Evolutionary conservation across 2,888 invertebrate species (phyloP), one percentile per base, ranked within the genome.

Genomic region (Pedicia rivosa): DNA sequence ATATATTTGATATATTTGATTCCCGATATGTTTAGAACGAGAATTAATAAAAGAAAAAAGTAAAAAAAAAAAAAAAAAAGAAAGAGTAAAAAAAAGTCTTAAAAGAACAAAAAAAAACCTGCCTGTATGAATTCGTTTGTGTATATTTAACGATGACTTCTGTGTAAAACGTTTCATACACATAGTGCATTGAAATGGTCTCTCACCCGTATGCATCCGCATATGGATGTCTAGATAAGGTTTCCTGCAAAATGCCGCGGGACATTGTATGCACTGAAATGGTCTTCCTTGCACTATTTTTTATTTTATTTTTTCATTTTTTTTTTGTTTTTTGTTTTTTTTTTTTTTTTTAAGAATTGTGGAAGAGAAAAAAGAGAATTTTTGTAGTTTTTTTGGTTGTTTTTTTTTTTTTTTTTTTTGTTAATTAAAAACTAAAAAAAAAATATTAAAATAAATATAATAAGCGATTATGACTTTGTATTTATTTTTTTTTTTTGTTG

Each of bases 131-230:
- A 78, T 78, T 55, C 80, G 65, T 64, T 78, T 80, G 64, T 81
- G 81, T 51, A 80, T 81, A 59, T 81, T 81, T 50, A 82, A 66
- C 50, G 80, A 80, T 48, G 79, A 79, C 60, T 81, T 80, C 64
- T 82, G 81, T 48, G 80, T 79, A 60, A 81, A 82, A 42, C 78
- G 68, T 56, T 81, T 82, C 51, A 76, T 67, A 56, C 50, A 50
- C 37, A 48, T 41, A 40, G 47, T 47, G 46, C 51, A 51, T 41
- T 50, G 47, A 42, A 50, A 50, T 30, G 49, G 50, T 40, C 47
- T 42, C 32, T 50, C 51, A 30, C 50, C 51, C 37, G 50, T 51
- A 42, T 51, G 51, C 29, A 48, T 51, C 62, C 66, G 64, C 63
- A 62, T 59, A 64, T 66, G 65, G 60, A 59, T 63, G 62, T 63